Evolutionary conservation across 2,888 invertebrate genomes (phyloP).

Genomic region (Calliphora vomitoria): DNA sequence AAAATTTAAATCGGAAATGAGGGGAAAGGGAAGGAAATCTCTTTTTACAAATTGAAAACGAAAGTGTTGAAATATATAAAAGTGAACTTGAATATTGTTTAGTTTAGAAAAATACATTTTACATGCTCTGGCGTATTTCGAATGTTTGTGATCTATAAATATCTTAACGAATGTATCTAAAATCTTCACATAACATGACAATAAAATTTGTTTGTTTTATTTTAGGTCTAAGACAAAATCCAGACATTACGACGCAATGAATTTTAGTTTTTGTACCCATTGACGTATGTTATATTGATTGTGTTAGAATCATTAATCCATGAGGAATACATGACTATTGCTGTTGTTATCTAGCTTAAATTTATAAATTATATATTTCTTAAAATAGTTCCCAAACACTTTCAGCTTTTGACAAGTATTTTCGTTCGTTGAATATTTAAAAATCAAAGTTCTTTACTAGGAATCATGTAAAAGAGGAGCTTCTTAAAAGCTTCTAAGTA

Average conservation of each 20-base stretch:
- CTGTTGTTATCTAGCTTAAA: too few relatives aligned
- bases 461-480: too few relatives aligned
- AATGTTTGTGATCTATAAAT: background rate
- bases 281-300: background rate
- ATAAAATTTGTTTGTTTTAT: background rate
- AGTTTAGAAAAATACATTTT: background rate
- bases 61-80: conserved; percentile 50
- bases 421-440: too few relatives aligned
- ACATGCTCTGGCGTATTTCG: too few relatives aligned
- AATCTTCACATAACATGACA: background rate
- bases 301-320: too few relatives aligned
- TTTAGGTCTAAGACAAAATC: background rate
- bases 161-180: background rate
- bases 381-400: too few relatives aligned
- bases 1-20: background rate
- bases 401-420: too few relatives aligned
- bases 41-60: background rate
- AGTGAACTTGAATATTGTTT: conserved; percentile 45
- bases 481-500: too few relatives aligned
- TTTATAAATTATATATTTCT: too few relatives aligned
- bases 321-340: too few relatives aligned
- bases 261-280: background rate
- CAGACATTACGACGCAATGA: background rate
- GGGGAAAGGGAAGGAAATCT: background rate
- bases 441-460: too few relatives aligned